A percentile compares a stretch with the other conserved stretches of the same genome.
Conservation (phyloP, 2,888 invertebrate species). For the Agrypnus murinus region DNA sequence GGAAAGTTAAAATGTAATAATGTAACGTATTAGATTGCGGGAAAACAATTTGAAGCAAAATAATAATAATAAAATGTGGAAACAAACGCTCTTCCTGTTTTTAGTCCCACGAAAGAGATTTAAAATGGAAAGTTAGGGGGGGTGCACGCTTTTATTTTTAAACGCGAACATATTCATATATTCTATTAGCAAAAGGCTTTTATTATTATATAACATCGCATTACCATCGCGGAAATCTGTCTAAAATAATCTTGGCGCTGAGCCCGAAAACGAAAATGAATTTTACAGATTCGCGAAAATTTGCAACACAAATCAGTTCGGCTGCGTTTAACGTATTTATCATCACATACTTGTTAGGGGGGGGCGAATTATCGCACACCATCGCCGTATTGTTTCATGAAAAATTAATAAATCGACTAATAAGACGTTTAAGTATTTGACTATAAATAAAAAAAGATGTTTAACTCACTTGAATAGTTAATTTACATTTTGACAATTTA, state of each 20-base stretch:
- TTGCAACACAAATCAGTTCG: slow-evolving; percentile 56
- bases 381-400: too few relatives aligned
- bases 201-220: slow-evolving; percentile 28
- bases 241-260: slow-evolving; percentile 46
- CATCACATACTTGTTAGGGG: slow-evolving; percentile 51
- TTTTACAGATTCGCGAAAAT: slow-evolving; percentile 49
- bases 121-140: not conserved
- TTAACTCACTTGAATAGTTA: too few relatives aligned
- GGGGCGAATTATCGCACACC: too few relatives aligned
- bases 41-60: not conserved
- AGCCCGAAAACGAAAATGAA: slow-evolving; percentile 45
- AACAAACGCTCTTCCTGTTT: too few relatives aligned
- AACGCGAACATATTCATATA: slow-evolving; percentile 4
- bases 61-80: not conserved
- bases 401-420: too few relatives aligned
- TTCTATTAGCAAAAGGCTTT: slow-evolving; percentile 25
- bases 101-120: not conserved
- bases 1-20: not conserved
- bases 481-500: too few relatives aligned
- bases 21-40: not conserved
- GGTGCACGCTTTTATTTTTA: not conserved
- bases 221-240: slow-evolving; percentile 39
- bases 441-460: too few relatives aligned
- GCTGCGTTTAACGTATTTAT: slow-evolving; percentile 57
- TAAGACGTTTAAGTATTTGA: too few relatives aligned